Conservation (phyloP, 1,140 invertebrate genomes). For the Physella acuta region DNA sequence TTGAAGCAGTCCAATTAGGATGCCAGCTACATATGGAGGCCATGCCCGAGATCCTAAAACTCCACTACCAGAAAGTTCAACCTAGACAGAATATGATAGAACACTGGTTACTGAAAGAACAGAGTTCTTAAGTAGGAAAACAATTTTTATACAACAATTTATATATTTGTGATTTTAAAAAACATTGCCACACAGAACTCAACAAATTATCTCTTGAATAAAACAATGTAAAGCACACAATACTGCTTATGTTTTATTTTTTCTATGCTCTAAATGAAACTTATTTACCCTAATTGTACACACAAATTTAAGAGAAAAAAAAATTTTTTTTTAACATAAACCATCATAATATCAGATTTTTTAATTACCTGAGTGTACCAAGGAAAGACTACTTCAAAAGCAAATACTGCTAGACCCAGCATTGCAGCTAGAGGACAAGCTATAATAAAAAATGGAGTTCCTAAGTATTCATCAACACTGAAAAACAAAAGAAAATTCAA, state of each 20-base stretch:
- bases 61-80: conserved; percentile 9
- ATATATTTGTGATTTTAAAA: not conserved
- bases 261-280: no score
- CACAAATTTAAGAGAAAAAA: no score
- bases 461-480: conserved; percentile 18
- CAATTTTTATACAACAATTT: not conserved
- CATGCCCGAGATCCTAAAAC: conserved; percentile 6
- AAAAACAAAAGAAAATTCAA: not conserved
- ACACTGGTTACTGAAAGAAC: no score
- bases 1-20: conserved; percentile 13
- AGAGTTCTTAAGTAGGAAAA: not conserved
- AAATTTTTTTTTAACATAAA: no score
- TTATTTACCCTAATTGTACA: no score
- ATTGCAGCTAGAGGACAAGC: conserved; percentile 11
- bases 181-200: no score
- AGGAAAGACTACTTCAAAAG: conserved; percentile 2
- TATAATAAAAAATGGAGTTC: conserved; percentile 10
- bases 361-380: conserved; percentile 15
- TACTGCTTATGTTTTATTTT: no score
- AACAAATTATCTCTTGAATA: no score
- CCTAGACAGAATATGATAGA: no score
- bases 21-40: conserved; percentile 18
- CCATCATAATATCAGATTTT: no score
- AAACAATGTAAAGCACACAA: no score
- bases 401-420: conserved; percentile 1